Evolutionary conservation across 1,140 invertebrate species (phyloP).

Genomic region (Papilio machaon): DNA sequence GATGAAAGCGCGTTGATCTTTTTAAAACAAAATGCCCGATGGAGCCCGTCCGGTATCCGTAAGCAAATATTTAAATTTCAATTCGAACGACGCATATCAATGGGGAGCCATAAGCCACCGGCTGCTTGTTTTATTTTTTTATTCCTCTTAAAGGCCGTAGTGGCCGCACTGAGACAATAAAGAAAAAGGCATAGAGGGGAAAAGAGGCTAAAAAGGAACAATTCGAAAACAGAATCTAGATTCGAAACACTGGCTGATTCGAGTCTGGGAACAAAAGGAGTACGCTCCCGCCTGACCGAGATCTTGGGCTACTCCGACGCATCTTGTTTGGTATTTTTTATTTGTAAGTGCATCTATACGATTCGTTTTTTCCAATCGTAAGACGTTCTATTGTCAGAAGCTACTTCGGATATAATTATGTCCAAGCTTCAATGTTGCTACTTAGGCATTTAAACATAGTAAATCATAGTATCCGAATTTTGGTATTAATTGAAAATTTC

Average conservation of each 20-base stretch:
- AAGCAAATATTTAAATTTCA: conserved; percentile 81
- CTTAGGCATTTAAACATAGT: too few relatives aligned
- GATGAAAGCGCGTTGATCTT: conserved; percentile 69
- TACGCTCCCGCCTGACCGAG: conserved; percentile 79
- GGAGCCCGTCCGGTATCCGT: conserved; percentile 69
- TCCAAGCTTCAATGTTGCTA: not conserved
- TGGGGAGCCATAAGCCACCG: conserved; percentile 81
- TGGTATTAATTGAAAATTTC: too few relatives aligned
- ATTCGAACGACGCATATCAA: conserved; percentile 81
- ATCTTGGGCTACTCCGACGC: conserved; percentile 77
- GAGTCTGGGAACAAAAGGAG: conserved; percentile 78
- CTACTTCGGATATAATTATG: conserved; percentile 72
- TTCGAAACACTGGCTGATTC: conserved; percentile 80
- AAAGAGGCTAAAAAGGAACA: conserved; percentile 67
- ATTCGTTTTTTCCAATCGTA: conserved; percentile 77
- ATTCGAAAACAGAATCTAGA: conserved; percentile 78
- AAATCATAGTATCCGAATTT: too few relatives aligned
- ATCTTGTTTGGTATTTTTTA: conserved; percentile 70
- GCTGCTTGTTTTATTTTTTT: conserved; percentile 67
- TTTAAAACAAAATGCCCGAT: conserved; percentile 75
- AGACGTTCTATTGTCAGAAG: conserved; percentile 74
- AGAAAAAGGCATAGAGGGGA: conserved; percentile 74
- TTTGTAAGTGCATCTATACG: conserved; percentile 70
- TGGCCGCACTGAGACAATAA: conserved; percentile 78
- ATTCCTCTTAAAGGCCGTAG: conserved; percentile 51